Evolutionary conservation across 1,140 invertebrate species (phyloP), one percentile per base, ranked within the genome.

Genomic region (Oscheius sp.): DNA sequence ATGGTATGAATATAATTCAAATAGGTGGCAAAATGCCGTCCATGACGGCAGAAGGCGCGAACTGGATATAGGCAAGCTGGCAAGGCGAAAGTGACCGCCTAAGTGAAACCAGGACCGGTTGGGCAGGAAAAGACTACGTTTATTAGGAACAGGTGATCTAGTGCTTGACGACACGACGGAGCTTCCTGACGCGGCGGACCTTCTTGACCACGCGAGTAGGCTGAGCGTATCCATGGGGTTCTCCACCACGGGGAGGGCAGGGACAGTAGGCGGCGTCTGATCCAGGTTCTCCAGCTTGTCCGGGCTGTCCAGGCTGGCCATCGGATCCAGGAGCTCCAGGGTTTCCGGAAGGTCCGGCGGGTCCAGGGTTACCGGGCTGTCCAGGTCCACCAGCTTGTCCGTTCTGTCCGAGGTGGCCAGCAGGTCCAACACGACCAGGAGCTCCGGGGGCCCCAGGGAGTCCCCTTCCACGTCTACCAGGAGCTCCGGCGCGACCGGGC

Each of bases 311-410:
- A 32, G 69, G 74, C 29, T 32, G 35, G 32, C 68, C 68, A 52
- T 55, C 42, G 34, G n/a, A 36, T 35, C 68, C 76, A n/a, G 42
- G 31, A 35, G 31, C 45, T 59, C 76, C 72, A 49, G 66, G 72
- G 35, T 42, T 38, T 65, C 79, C 74, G 42, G 74, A 74, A 34
- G 68, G 66, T 49, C 74, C 79, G 35, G 74, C 61, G 0, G 76
- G 66, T n/a, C 76, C 77, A 62, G 76, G 79, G 61, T 74, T 13
- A 69, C 78, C 62, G 64, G 77, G 26, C 23, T 42, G 31, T 45
- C 74, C 74, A 45, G 68, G 68, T 28, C 55, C 45, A 4, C 77
- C 77, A 18, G 42, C 35, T 64, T 32, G 62, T 74, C 77, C 77
- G 38, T 58, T 42, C 15, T 31, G 49, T 49, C 75, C 75, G 49